These are phyloP conservation scores for Trichacis sp. DNA, from an alignment of 2,888 invertebrate genomes.

Conservation along the genomic window DNA sequence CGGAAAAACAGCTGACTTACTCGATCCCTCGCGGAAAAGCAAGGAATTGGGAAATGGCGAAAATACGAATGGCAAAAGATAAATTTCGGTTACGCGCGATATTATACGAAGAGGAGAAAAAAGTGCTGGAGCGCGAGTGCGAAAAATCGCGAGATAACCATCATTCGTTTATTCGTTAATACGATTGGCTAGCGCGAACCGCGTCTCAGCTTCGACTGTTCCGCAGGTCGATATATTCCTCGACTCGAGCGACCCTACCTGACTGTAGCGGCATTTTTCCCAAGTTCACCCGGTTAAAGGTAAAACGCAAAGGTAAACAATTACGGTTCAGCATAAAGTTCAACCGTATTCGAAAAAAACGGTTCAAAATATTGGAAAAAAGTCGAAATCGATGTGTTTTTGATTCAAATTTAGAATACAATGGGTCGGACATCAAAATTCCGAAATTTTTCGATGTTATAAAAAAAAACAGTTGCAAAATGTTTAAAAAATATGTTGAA, in stretches of 20 bases:
- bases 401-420: too few species aligned
- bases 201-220: slow-evolving; percentile 45
- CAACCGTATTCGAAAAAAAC: too few species aligned
- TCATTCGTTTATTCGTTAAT: slow-evolving; percentile 31
- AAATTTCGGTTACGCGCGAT: slow-evolving; percentile 14
- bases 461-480: neutral
- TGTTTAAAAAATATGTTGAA: too few species aligned
- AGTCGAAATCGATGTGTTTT: too few species aligned
- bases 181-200: slow-evolving; percentile 43
- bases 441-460: too few species aligned
- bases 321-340: too few species aligned
- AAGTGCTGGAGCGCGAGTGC: slow-evolving; percentile 31
- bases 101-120: slow-evolving; percentile 23
- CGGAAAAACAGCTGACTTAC: slow-evolving; percentile 21
- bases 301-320: neutral
- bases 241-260: slow-evolving; percentile 57
- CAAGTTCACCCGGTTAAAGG: slow-evolving; percentile 15
- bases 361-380: too few species aligned
- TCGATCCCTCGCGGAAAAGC: neutral
- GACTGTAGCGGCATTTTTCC: slow-evolving; percentile 34
- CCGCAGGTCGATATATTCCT: slow-evolving; percentile 57
- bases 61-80: neutral
- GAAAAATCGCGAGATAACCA: slow-evolving; percentile 32
- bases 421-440: too few species aligned
- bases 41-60: neutral